Conservation (phyloP, 2,888 invertebrate species). For the Elmis aenea region DNA sequence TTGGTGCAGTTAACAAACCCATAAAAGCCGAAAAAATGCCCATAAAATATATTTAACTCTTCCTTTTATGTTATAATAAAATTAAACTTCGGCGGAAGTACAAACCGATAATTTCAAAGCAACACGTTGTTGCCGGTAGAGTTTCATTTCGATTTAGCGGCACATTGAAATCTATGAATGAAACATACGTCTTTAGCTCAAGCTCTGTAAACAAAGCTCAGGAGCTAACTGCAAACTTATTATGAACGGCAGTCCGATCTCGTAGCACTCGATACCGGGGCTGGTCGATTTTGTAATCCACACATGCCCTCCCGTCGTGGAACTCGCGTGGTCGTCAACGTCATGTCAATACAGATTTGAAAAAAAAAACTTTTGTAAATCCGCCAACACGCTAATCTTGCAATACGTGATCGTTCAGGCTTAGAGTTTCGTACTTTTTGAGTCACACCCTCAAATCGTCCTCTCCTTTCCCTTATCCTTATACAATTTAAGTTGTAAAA, state of each 20-base stretch:
- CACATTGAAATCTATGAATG: slow-evolving; percentile 35
- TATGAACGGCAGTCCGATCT: slow-evolving; percentile 10
- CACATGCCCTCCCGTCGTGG: slow-evolving; percentile 23
- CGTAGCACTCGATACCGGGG: slow-evolving; percentile 16
- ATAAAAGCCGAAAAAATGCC: no score
- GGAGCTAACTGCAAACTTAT: slow-evolving; percentile 17
- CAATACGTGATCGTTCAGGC: no score
- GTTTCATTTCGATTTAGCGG: slow-evolving; percentile 25
- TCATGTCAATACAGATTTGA: slow-evolving; percentile 15
- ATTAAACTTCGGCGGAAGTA: no score
- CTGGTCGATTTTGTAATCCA: slow-evolving; percentile 24
- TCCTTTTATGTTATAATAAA: no score
- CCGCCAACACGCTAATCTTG: no score
- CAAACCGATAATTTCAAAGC: slow-evolving; percentile 26
- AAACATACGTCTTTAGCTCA: slow-evolving; percentile 25
- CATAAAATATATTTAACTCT: no score
- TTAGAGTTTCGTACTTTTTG: no score
- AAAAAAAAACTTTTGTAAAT: no score
- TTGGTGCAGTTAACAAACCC: no score
- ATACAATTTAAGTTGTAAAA: no score
- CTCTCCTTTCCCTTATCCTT: no score
- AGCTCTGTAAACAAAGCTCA: slow-evolving; percentile 24
- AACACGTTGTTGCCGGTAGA: slow-evolving; percentile 30
- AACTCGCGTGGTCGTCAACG: slow-evolving; percentile 17
- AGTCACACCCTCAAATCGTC: no score